phyloP scores from a whole-genome alignment of 2,113 vertebrate genomes.

The Camarhynchus parvulus region DNA sequence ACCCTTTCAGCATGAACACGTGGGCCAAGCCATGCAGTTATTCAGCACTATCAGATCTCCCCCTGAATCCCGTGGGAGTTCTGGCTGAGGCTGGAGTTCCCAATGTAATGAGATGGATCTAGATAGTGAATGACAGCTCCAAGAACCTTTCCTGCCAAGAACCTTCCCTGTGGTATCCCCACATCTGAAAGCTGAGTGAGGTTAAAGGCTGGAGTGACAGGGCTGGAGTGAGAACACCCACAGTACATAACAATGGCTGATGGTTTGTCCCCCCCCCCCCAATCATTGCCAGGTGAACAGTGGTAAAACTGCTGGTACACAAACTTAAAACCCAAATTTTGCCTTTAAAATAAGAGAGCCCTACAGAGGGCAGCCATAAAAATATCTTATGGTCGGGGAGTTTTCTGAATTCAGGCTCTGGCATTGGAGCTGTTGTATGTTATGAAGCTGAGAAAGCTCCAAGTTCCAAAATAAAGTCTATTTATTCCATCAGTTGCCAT shows the following conservation, averaged over 20 bases:
- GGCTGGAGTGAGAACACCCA: not conserved
- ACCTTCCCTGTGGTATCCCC: not conserved
- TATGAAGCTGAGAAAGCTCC: not conserved
- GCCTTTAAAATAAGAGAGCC: not conserved
- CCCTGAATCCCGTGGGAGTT: not conserved
- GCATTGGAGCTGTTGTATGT: not conserved
- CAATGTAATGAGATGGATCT: not conserved
- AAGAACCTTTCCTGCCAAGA: not conserved
- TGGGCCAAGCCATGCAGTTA: not conserved
- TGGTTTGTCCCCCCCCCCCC: not conserved
- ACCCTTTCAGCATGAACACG: not conserved
- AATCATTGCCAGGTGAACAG: not conserved
- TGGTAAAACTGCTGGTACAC: not conserved
- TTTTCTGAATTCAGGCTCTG: not conserved
- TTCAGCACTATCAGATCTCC: not conserved
- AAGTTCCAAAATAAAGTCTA: not conserved
- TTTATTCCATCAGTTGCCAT: conserved; percentile 25
- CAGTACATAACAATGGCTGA: not conserved
- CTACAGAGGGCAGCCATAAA: not conserved
- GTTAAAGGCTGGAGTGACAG: not conserved
- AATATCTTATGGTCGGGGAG: not conserved
- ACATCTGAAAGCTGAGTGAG: not conserved
- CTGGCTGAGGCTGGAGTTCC: not conserved
- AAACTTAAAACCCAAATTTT: not conserved
- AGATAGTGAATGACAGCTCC: not conserved